phyloP scores from a whole-genome alignment of 2,113 vertebrate genomes.

The Alligator sinensis region DNA sequence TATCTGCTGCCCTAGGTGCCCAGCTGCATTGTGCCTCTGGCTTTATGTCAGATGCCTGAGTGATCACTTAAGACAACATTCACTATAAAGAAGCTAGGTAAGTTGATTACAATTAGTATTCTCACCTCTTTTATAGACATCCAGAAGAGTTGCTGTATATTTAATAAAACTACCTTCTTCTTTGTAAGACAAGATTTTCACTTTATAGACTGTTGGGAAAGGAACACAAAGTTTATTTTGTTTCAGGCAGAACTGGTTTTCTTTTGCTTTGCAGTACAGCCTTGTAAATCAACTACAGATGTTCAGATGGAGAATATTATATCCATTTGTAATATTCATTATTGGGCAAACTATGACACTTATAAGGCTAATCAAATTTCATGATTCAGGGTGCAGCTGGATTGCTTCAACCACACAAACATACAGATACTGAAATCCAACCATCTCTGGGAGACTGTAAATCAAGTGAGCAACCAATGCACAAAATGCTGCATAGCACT shows the following conservation, averaged over 20 bases:
- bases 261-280: neutral
- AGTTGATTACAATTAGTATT: neutral
- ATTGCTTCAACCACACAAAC: neutral
- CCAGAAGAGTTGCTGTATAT: conserved; percentile 83
- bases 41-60: neutral
- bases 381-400: neutral
- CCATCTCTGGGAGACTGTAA: too few species aligned
- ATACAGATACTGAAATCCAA: neutral
- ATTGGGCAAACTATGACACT: neutral
- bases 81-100: neutral
- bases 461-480: too few species aligned
- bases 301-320: neutral
- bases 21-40: too few species aligned
- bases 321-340: neutral
- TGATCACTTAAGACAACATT: neutral
- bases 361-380: neutral
- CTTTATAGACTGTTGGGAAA: conserved; percentile 83
- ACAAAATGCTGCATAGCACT: neutral
- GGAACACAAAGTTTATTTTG: neutral
- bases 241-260: neutral
- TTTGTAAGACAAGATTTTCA: conserved; percentile 77
- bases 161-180: conserved; percentile 88
- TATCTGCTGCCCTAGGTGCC: too few species aligned
- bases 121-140: conserved; percentile 86
- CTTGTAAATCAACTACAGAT: neutral